A percentile compares a stretch with the other conserved stretches of the same genome.
phyloP scores from a whole-genome alignment of 1,140 invertebrate genomes.

The Panulirus ornatus region DNA sequence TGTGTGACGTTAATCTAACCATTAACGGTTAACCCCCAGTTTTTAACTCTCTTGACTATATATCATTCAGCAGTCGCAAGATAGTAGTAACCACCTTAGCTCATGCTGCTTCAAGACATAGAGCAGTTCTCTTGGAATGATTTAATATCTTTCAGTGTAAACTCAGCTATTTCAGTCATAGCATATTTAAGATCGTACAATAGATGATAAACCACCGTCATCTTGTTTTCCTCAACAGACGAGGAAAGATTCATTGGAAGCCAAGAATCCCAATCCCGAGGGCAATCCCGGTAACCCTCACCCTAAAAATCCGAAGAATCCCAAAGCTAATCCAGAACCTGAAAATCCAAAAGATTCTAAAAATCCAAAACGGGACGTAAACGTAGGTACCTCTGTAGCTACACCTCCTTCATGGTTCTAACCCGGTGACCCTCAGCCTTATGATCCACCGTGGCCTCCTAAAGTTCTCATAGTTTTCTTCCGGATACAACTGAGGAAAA shows the following conservation, averaged over 20 bases:
- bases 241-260: conserved; percentile 34
- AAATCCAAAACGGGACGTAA: conserved; percentile 35
- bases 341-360: conserved; percentile 45
- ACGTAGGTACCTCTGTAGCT: conserved; percentile 42
- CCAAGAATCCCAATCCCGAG: conserved; percentile 30
- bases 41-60: background rate
- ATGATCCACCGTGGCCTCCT: background rate
- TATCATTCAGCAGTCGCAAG: background rate
- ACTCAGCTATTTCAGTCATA: background rate
- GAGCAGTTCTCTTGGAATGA: background rate
- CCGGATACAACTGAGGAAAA: too few relatives aligned
- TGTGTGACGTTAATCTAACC: background rate
- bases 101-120: background rate
- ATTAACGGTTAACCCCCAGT: background rate
- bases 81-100: conserved; percentile 49
- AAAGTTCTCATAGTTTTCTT: background rate
- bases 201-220: conserved; percentile 34
- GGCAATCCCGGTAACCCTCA: conserved; percentile 45
- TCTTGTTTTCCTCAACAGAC: conserved; percentile 42
- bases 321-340: conserved; percentile 47
- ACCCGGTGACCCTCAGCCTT: background rate
- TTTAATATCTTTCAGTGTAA: conserved; percentile 16
- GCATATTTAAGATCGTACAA: background rate
- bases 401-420: background rate
- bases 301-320: conserved; percentile 48